These are phyloP conservation scores for Eurytoma californica DNA, from an alignment of 2,888 invertebrate genomes.

Conservation along the genomic window DNA sequence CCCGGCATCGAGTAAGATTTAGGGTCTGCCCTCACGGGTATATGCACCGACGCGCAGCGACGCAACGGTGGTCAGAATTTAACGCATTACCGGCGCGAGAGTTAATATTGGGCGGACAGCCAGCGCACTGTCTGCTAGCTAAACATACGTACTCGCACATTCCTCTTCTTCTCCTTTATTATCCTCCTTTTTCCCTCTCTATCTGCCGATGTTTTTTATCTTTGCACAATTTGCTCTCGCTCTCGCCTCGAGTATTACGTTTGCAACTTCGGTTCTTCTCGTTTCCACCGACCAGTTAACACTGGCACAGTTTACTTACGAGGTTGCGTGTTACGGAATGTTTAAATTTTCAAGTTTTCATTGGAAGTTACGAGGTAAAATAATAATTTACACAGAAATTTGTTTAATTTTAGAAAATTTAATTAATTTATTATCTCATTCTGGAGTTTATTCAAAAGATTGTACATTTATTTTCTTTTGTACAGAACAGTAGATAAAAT, in stretches of 20 bases:
- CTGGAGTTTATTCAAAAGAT: too few relatives aligned
- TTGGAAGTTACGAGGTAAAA: too few relatives aligned
- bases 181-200: not conserved
- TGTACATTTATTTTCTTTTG: too few relatives aligned
- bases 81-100: constrained; percentile 69
- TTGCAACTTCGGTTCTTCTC: not conserved
- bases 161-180: not conserved
- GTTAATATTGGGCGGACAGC: constrained; percentile 72
- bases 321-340: too few relatives aligned
- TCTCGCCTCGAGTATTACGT: not conserved
- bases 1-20: constrained; percentile 40
- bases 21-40: constrained; percentile 5
- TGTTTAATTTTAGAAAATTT: too few relatives aligned
- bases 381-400: too few relatives aligned
- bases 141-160: constrained; percentile 63
- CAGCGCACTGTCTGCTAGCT: constrained; percentile 66
- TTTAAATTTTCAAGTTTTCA: too few relatives aligned
- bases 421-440: too few relatives aligned
- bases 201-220: not conserved
- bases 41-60: constrained; percentile 11
- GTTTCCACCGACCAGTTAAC: not conserved
- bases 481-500: too few relatives aligned
- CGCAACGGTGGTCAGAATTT: constrained; percentile 66
- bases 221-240: not conserved
- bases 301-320: not conserved